Base-by-base conservation (phyloP, 1,140 invertebrate species). In the Dermatophagoides farinae region DNA sequence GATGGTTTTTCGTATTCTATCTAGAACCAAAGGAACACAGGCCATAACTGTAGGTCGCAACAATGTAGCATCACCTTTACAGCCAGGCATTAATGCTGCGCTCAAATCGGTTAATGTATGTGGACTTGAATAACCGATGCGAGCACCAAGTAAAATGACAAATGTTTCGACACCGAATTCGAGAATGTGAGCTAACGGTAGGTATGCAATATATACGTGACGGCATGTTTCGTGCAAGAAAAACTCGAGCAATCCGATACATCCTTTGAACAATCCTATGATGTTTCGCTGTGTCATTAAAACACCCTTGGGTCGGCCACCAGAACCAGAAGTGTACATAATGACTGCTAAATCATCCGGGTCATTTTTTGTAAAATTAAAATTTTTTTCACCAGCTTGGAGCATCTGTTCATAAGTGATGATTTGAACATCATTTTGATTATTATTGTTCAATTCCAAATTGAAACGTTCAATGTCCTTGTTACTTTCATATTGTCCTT, bases 171-270 rank as follows among this genome's bases (percentile, higher is more conserved):
- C 53, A 11, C 44, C 62, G 18, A 98, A 76, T 74, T 98, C 96
- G 66, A 97, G 86, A 1, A 98, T 92, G 74, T 99, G 96, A 46
- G 95, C 95, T 51, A 98, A 75, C 4, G 96, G 95, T 60, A 99
- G 76, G 73, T 95, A 99, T 38, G 87, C 93, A 70, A 98, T 84
- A 66, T 96, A 87, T 12, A 86, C 75, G 70, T 98, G 93, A 62
- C 81, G 67, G 1, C 69, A 77, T 0, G 78, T 65, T 11, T 23
- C 59, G 8, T 58, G 43, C 20, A 65, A 40, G 12, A 51, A 22
- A 37, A 77, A 71, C n/a, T 89, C 81, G 49, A 82, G 80, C 68
- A 88, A 83, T 39, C 82, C 82, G 71, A 90, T 95, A 8, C 86
- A 82, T 4, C 50, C 47, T 67, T 87, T 83, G 67, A 95, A 79